phyloP scores from a whole-genome alignment of 2,113 vertebrate species.

The Lycocorax pyrrhopterus region DNA sequence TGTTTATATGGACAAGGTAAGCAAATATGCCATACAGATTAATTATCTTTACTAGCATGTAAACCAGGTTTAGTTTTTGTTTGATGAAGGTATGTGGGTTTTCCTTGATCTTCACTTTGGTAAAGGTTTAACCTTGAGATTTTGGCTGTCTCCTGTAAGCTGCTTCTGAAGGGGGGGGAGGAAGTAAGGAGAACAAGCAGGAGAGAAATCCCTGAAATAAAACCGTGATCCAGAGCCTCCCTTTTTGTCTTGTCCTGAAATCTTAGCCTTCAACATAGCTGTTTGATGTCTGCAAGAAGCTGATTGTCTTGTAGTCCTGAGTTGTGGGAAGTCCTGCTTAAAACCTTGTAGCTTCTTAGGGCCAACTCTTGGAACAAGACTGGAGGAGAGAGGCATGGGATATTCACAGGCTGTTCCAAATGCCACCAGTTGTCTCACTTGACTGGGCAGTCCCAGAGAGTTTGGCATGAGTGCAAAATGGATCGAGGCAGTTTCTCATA shows the following conservation, averaged over 20 bases:
- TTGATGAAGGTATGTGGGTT: neutral
- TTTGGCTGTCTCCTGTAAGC: neutral
- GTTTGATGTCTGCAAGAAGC: neutral
- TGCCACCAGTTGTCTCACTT: neutral
- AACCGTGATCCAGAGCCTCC: neutral
- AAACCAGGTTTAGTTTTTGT: neutral
- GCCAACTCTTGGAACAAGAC: neutral
- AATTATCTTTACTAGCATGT: neutral
- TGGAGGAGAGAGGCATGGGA: neutral
- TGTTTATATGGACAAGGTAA: constrained; percentile 96
- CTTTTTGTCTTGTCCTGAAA: neutral
- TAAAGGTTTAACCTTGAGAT: neutral
- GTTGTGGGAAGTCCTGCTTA: neutral
- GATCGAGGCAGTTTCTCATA: neutral
- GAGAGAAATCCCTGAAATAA: neutral
- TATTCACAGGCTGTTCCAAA: neutral
- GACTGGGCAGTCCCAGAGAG: neutral
- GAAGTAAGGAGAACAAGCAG: neutral
- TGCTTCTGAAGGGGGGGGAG: neutral
- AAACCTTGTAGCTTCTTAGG: neutral
- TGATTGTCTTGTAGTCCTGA: neutral
- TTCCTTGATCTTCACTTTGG: neutral
- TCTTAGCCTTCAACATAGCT: neutral
- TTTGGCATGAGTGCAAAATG: neutral
- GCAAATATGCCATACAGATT: neutral